Evolutionary conservation across 2,797 vertebrate genomes (phyloP).

Genomic region (Chelon labrosus): DNA sequence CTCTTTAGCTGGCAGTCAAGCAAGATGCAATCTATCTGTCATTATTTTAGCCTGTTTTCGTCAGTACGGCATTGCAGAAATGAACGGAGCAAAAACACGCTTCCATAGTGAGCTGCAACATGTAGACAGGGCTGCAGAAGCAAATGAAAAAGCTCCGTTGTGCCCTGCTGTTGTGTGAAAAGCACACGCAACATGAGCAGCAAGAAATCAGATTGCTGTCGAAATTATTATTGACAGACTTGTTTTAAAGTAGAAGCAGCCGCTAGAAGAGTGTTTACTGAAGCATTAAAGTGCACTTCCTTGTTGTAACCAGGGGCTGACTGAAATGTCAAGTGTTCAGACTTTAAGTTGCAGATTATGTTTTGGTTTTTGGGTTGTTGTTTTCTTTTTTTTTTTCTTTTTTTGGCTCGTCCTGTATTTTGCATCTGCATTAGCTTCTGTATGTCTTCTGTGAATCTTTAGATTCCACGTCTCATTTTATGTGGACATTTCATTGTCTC

Average conservation of each 20-base stretch:
- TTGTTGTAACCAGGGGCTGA: not conserved
- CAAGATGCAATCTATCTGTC: too few species aligned
- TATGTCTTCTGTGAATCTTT: not conserved
- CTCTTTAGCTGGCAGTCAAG: too few species aligned
- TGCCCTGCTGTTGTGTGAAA: slow-evolving; percentile 17
- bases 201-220: slow-evolving; percentile 8
- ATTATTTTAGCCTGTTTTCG: not conserved
- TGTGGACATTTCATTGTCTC: not conserved
- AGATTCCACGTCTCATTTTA: not conserved
- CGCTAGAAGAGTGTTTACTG: not conserved
- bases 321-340: not conserved
- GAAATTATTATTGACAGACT: slow-evolving; percentile 12
- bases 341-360: not conserved
- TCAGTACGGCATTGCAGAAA: not conserved
- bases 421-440: not conserved
- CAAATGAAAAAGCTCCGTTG: slow-evolving; percentile 16
- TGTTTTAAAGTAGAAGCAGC: not conserved
- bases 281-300: not conserved
- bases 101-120: slow-evolving; percentile 9
- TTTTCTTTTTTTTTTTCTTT: not conserved
- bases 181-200: not conserved
- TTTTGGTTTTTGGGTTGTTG: too few species aligned
- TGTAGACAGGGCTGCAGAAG: slow-evolving; percentile 7
- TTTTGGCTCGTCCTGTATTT: not conserved
- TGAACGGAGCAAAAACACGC: not conserved